phyloP scores from a whole-genome alignment of 2,888 invertebrate genomes.

The Platycheirus albimanus region DNA sequence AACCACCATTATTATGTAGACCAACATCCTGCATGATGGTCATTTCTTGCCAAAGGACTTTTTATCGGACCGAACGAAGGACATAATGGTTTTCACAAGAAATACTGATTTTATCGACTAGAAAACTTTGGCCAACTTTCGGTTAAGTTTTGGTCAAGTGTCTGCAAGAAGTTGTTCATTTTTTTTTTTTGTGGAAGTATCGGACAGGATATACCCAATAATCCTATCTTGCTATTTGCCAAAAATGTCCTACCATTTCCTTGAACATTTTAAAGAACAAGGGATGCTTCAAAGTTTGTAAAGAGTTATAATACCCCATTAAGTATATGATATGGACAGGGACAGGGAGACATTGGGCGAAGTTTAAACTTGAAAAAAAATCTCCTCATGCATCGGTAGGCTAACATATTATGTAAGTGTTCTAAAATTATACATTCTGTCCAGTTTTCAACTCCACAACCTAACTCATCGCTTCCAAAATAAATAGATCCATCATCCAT shows the following conservation, averaged over 20 bases:
- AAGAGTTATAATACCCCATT: neutral
- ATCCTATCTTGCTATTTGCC: conserved; percentile 28
- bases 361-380: neutral
- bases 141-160: conserved; percentile 54
- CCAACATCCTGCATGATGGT: conserved; percentile 28
- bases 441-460: conserved; percentile 5
- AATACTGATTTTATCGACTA: conserved; percentile 59
- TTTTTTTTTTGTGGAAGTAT: conserved; percentile 1
- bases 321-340: too few relatives aligned
- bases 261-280: neutral
- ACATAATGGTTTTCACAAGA: conserved; percentile 26
- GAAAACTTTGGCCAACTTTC: conserved; percentile 63
- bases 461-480: neutral
- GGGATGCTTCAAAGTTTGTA: neutral
- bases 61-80: conserved; percentile 29
- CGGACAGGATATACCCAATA: conserved; percentile 59
- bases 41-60: conserved; percentile 36
- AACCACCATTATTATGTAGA: conserved; percentile 14
- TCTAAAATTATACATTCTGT: conserved; percentile 44
- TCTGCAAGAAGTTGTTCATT: conserved; percentile 30
- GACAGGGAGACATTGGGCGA: too few relatives aligned
- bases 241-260: conserved; percentile 13
- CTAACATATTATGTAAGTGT: conserved; percentile 18
- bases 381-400: neutral
- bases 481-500: conserved; percentile 70